These are phyloP conservation scores for Ormia ochracea DNA, from an alignment of 2,888 invertebrate species.

Conservation along the genomic window DNA sequence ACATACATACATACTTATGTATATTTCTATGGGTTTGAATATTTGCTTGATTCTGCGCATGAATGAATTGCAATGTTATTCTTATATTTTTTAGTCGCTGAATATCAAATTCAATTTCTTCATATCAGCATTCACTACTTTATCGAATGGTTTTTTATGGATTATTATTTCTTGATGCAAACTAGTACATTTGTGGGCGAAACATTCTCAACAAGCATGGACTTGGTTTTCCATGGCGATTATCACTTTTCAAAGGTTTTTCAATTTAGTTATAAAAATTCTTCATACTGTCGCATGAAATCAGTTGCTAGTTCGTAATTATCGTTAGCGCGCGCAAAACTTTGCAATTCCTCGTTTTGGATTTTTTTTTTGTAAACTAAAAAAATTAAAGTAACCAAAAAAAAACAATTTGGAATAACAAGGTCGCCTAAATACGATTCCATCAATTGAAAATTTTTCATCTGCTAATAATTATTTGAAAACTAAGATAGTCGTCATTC, in stretches of 20 bases:
- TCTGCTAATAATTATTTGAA: no score
- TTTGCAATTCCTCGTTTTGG: constrained; percentile 53
- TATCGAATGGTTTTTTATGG: constrained; percentile 48
- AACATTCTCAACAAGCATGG: constrained; percentile 62
- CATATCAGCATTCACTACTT: constrained; percentile 50
- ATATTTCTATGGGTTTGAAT: background rate
- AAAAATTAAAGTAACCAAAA: no score
- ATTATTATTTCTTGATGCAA: constrained; percentile 51
- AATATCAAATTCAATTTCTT: constrained; percentile 49
- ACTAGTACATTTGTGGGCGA: constrained; percentile 38
- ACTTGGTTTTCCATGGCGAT: constrained; percentile 61
- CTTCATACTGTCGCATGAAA: constrained; percentile 1
- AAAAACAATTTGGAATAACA: no score
- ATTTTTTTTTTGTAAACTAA: no score
- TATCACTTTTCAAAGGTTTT: constrained; percentile 43
- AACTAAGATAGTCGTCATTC: no score
- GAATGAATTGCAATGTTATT: background rate
- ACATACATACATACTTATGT: background rate
- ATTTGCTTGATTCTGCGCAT: background rate
- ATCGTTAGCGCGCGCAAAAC: constrained; percentile 63
- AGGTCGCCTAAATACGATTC: no score
- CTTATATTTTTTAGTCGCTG: constrained; percentile 20
- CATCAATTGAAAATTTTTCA: no score
- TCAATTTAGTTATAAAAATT: constrained; percentile 58
- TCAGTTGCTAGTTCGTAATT: constrained; percentile 1